A percentile compares a stretch with the other conserved stretches of the same genome.
Evolutionary conservation across 2,888 invertebrate genomes (phyloP).

Genomic region (Stegophylla sp.): DNA sequence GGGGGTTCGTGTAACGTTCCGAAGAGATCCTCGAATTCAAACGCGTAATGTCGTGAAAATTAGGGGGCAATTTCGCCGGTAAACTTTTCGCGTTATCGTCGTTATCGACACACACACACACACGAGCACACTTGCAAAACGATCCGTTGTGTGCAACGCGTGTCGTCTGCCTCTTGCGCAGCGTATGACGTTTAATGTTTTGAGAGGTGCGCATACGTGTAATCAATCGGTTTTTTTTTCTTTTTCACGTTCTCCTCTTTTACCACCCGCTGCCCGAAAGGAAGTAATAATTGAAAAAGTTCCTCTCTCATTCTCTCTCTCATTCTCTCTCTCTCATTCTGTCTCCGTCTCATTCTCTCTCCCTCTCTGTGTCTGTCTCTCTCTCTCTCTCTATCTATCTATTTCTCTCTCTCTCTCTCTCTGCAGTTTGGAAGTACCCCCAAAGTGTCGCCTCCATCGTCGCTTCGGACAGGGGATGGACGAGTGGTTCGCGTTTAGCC

Average conservation of each 20-base stretch:
- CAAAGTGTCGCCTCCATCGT: too few relatives aligned
- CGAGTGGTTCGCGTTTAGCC: too few relatives aligned
- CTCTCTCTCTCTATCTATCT: too few relatives aligned
- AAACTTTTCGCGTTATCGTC: conserved; percentile 44
- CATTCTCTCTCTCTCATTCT: too few relatives aligned
- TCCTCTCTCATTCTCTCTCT: background rate
- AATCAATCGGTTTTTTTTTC: conserved; percentile 34
- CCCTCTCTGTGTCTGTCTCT: too few relatives aligned
- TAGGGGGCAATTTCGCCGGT: background rate
- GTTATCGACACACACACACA: background rate
- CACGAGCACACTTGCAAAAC: background rate
- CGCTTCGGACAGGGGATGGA: too few relatives aligned
- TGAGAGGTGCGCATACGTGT: conserved; percentile 14
- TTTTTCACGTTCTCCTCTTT: background rate
- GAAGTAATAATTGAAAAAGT: conserved; percentile 53
- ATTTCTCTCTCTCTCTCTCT: background rate
- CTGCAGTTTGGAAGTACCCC: too few relatives aligned
- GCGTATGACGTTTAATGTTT: background rate
- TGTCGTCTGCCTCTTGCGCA: too few relatives aligned
- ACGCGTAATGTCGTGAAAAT: background rate
- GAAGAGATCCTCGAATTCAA: background rate
- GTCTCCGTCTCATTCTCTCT: background rate
- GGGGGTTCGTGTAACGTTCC: too few relatives aligned
- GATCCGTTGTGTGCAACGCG: too few relatives aligned
- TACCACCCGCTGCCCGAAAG: background rate